A percentile compares a stretch with the other conserved stretches of the same genome.
These are phyloP conservation scores for Peribatodes rhomboidaria DNA, from an alignment of 2,888 invertebrate species.

Conservation along the genomic window DNA sequence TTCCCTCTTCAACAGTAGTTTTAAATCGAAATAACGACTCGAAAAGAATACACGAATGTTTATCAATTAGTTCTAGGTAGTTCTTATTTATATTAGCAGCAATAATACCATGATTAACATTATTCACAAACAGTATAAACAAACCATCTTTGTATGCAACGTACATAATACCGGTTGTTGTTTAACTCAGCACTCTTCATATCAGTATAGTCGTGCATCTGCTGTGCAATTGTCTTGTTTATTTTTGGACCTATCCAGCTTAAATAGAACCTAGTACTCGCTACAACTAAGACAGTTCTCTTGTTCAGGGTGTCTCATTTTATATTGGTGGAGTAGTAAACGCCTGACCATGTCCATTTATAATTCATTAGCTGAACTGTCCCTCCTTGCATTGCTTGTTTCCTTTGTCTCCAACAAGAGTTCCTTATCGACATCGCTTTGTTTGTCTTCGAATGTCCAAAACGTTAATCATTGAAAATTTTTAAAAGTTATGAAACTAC, in stretches of 20 bases:
- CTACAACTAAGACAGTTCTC: constrained; percentile 12
- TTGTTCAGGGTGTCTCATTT: constrained; percentile 64
- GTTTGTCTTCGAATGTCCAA: constrained; percentile 1
- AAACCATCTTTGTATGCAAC: constrained; percentile 41
- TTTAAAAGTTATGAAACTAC: constrained; percentile 19
- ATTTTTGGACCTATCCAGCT: constrained; percentile 75
- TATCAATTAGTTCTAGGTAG: no score
- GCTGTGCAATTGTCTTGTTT: constrained; percentile 74
- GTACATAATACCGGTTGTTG: constrained; percentile 59
- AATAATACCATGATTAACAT: constrained; percentile 24
- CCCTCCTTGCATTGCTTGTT: constrained; percentile 60
- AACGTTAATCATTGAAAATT: constrained; percentile 24
- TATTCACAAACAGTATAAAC: constrained; percentile 45
- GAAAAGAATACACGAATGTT: no score
- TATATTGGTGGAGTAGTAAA: constrained; percentile 66
- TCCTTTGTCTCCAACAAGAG: constrained; percentile 50
- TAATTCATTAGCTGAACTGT: constrained; percentile 68
- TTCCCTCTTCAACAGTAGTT: constrained; percentile 12
- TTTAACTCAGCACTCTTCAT: constrained; percentile 52
- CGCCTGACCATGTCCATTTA: constrained; percentile 63
- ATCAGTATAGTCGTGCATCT: constrained; percentile 62
- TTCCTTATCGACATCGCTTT: constrained; percentile 15
- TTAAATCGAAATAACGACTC: background rate
- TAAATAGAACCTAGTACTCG: constrained; percentile 52
- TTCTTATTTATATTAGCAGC: background rate